phyloP scores from a whole-genome alignment of 2,113 vertebrate species.

The Meleagris gallopavo region DNA sequence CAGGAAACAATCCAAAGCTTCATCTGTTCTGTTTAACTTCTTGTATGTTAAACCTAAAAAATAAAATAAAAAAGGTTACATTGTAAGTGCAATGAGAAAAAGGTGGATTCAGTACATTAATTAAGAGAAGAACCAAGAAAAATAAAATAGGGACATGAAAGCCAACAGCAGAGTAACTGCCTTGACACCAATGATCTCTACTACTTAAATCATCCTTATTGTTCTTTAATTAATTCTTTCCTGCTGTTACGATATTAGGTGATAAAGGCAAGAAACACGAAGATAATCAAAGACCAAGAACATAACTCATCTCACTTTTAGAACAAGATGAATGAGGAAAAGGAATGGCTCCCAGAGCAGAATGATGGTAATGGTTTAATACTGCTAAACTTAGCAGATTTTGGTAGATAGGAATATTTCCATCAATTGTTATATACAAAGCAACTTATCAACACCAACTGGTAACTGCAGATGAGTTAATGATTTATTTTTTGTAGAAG shows the following conservation, averaged over 20 bases:
- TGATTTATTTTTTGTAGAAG: not conserved
- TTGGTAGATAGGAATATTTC: not conserved
- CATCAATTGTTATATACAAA: not conserved
- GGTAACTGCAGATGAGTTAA: not conserved
- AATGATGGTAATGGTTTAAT: not conserved
- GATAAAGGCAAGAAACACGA: not conserved
- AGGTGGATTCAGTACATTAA: not conserved
- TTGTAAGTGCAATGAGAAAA: conserved; percentile 2
- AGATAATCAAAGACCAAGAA: not conserved
- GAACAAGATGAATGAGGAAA: not conserved
- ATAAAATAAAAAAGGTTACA: not conserved
- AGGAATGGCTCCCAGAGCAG: not conserved
- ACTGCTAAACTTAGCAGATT: not conserved
- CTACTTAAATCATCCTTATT: not conserved
- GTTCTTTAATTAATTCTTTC: not conserved
- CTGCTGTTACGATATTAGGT: not conserved
- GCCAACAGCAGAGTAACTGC: not conserved
- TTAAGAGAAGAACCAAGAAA: not conserved
- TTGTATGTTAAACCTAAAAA: conserved; percentile 89
- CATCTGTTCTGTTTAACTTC: conserved; percentile 87
- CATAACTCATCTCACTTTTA: not conserved
- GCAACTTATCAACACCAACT: not conserved
- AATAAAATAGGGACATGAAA: too few species aligned
- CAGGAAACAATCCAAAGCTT: conserved; percentile 93
- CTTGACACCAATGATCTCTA: not conserved